These are phyloP conservation scores for Festucalex cinctus DNA, from an alignment of 2,113 vertebrate genomes.

Conservation along the genomic window DNA sequence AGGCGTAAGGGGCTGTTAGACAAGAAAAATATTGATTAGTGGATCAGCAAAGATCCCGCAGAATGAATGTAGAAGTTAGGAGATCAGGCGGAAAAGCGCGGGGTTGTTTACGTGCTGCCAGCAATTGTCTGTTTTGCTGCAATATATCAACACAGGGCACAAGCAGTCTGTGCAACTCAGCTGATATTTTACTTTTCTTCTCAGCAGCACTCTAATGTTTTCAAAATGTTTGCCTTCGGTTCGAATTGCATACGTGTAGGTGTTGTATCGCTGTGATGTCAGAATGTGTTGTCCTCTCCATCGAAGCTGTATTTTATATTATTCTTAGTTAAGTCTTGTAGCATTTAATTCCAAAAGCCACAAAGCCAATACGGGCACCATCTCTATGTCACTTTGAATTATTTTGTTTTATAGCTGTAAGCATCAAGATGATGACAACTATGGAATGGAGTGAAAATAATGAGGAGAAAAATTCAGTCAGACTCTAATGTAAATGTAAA, in stretches of 20 bases:
- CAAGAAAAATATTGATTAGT: conserved; percentile 54
- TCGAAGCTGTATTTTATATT: neutral
- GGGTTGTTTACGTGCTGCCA: conserved; percentile 43
- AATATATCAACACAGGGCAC: neutral
- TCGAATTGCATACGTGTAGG: conserved; percentile 1
- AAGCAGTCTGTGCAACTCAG: neutral
- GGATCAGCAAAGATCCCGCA: conserved; percentile 38
- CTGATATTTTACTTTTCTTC: neutral
- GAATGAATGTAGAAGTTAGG: conserved; percentile 37
- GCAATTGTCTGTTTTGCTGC: conserved; percentile 15
- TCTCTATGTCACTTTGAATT: conserved; percentile 27
- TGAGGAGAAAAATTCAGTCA: conserved; percentile 31
- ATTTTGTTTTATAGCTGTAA: conserved; percentile 23
- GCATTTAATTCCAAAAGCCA: conserved; percentile 24
- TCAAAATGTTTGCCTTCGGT: conserved; percentile 2
- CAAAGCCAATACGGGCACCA: conserved; percentile 18
- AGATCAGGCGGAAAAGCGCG: conserved; percentile 47
- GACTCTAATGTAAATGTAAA: conserved; percentile 28
- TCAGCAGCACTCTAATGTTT: conserved; percentile 10
- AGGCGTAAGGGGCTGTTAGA: conserved; percentile 17
- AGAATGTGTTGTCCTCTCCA: neutral
- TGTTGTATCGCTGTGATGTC: conserved; percentile 1
- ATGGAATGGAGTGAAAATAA: neutral
- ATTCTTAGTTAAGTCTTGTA: conserved; percentile 25
- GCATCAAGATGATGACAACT: conserved; percentile 13